Base-by-base conservation (phyloP, 2,888 invertebrate genomes). In the Toxonevra muliebris region DNA sequence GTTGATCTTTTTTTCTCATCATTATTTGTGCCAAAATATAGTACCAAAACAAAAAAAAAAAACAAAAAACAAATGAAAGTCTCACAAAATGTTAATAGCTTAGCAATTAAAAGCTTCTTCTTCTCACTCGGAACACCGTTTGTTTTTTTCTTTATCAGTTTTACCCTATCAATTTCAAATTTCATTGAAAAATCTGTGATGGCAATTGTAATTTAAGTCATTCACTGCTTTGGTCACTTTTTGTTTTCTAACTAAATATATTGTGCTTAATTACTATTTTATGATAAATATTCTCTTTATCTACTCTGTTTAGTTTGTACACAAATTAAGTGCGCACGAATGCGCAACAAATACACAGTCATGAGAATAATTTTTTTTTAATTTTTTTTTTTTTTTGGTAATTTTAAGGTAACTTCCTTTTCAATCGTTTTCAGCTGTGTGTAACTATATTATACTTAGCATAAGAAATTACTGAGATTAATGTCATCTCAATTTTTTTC, bases 1-100 rank as follows among this genome's bases (percentile, higher is more conserved):
- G 66, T 61, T 50, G 5, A 15, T 12, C 12, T 13, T 10, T 17
- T 67, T 62, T 68, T 64, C 68, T 48, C 68, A 68, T 60, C 68
- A 60, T 60, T 68, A 54, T 3, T 17, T 64, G 48, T 41, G 55
- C 45, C 59, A 60, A 67, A 54, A 50, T 7, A 60, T 17, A 11
- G 5, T 12, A 53, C 15, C 17, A 53, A 53, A 15, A 12, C 53
- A 52, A 3, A 52, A 52, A 52, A 15, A 12, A 52, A 15, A 9
- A n/a, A n/a, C n/a, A n/a, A n/a, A n/a, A 2, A 48, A 19, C 19
- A 11, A 48, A 48, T 48, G 15, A 48, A n/a, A 48, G 48, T 10
- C 48, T 5, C 30, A 48, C n/a, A 8, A 48, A 15, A 48, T 19
- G 11, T 53, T 17, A 17, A 53, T 53, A n/a, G 57, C 20, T 13